These are phyloP conservation scores for Pilophorus perplexus DNA, from an alignment of 2,888 invertebrate genomes.

Conservation along the genomic window DNA sequence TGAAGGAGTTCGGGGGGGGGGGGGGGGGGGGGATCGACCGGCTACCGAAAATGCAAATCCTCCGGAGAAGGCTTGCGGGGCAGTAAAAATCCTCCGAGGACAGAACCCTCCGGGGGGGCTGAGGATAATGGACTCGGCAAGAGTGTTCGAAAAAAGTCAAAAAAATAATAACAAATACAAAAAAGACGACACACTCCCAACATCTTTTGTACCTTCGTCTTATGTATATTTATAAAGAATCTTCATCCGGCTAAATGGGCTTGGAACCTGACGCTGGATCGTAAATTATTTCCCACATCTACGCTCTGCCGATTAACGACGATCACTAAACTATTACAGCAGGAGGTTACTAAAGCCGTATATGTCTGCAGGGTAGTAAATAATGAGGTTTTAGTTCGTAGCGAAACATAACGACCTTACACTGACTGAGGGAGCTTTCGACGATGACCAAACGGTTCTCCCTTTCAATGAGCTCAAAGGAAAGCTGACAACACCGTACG, in stretches of 20 bases:
- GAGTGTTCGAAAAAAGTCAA: conserved; percentile 3
- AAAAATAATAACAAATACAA: conserved; percentile 5
- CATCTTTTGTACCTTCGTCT: not conserved
- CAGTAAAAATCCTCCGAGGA: conserved; percentile 23
- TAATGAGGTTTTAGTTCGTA: not conserved
- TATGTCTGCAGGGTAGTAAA: conserved; percentile 12
- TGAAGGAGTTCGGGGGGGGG: too few relatives aligned
- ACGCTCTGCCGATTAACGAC: conserved; percentile 13
- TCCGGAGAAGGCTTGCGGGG: not conserved
- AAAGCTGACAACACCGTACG: too few relatives aligned
- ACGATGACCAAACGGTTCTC: too few relatives aligned
- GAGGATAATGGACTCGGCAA: conserved; percentile 10
- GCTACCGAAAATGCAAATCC: conserved; percentile 28
- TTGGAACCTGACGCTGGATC: not conserved
- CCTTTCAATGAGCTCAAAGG: too few relatives aligned
- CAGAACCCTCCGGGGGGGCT: conserved; percentile 17
- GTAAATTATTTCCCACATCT: conserved; percentile 5
- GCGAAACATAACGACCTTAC: not conserved
- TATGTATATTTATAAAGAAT: conserved; percentile 30
- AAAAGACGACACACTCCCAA: not conserved
- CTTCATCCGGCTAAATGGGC: not conserved
- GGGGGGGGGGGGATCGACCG: conserved; percentile 2
- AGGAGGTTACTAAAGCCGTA: conserved; percentile 1
- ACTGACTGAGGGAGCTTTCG: too few relatives aligned
- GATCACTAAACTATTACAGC: conserved; percentile 17